phyloP scores from a whole-genome alignment of 2,113 vertebrate species.

The Nothobranchius kuhntae region DNA sequence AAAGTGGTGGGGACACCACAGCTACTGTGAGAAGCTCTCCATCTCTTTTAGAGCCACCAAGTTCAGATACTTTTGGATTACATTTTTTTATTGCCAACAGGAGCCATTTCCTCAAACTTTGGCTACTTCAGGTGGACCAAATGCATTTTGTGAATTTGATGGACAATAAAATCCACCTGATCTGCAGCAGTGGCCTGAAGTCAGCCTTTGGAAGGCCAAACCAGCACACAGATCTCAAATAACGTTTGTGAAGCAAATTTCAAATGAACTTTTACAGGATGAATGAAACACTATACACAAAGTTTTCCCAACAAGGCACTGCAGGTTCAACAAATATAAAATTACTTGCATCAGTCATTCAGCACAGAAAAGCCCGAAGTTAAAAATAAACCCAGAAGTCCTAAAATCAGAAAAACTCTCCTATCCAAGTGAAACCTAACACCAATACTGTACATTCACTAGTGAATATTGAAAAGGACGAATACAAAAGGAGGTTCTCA shows the following conservation, averaged over 20 bases:
- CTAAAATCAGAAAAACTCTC: conserved; percentile 27
- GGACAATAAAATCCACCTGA: neutral
- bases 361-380: conserved; percentile 11
- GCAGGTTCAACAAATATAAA: conserved; percentile 76
- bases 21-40: too few relatives aligned
- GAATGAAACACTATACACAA: conserved; percentile 54
- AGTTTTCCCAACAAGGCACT: conserved; percentile 86
- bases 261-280: conserved; percentile 59
- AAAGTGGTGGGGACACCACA: conserved; percentile 68
- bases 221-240: conserved; percentile 12
- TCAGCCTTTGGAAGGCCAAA: conserved; percentile 88
- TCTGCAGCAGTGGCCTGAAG: conserved; percentile 76
- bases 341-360: conserved; percentile 46
- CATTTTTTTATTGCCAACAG: too few relatives aligned
- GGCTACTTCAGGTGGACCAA: conserved; percentile 22
- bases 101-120: conserved; percentile 12
- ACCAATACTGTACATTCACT: conserved; percentile 27
- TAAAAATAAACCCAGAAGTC: conserved; percentile 38
- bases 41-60: too few relatives aligned
- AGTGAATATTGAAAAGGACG: conserved; percentile 23
- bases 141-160: neutral
- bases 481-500: conserved; percentile 17
- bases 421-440: neutral
- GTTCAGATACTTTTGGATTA: too few relatives aligned
- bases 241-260: conserved; percentile 39